phyloP scores from a whole-genome alignment of 2,113 vertebrate species.

The Hemiscyllium ocellatum region DNA sequence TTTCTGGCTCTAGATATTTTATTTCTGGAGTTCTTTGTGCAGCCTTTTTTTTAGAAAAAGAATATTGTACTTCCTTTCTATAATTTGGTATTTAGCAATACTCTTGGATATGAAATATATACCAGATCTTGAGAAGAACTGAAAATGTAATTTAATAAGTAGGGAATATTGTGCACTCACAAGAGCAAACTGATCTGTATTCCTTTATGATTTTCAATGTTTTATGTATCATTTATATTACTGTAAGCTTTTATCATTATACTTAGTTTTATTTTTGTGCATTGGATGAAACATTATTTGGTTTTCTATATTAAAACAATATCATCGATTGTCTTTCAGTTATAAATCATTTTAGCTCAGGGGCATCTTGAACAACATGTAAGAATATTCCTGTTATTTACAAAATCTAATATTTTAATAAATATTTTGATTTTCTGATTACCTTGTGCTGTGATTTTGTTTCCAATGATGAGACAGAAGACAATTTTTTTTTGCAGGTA shows the following conservation, averaged over 20 bases:
- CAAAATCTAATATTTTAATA: constrained; percentile 24
- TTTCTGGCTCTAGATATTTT: background rate
- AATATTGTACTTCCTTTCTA: background rate
- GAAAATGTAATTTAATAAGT: background rate
- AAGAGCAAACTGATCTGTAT: background rate
- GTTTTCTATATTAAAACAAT: background rate
- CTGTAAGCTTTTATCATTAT: background rate
- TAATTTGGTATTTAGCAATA: background rate
- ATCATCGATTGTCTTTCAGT: background rate
- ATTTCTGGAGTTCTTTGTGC: background rate
- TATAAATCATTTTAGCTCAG: background rate
- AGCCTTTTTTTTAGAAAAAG: background rate
- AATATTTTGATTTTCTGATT: constrained; percentile 21
- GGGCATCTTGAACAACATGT: background rate
- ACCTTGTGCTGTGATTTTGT: background rate
- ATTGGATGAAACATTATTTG: background rate
- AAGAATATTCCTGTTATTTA: constrained; percentile 29
- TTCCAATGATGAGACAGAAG: background rate
- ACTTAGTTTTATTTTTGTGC: background rate
- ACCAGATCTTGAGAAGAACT: background rate
- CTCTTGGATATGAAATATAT: background rate
- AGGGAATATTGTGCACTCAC: background rate
- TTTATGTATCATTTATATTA: background rate
- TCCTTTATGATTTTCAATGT: constrained; percentile 17
- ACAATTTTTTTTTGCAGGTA: background rate